These are phyloP conservation scores for Podarcis lilfordi DNA, from an alignment of 2,797 vertebrate genomes.

Conservation along the genomic window DNA sequence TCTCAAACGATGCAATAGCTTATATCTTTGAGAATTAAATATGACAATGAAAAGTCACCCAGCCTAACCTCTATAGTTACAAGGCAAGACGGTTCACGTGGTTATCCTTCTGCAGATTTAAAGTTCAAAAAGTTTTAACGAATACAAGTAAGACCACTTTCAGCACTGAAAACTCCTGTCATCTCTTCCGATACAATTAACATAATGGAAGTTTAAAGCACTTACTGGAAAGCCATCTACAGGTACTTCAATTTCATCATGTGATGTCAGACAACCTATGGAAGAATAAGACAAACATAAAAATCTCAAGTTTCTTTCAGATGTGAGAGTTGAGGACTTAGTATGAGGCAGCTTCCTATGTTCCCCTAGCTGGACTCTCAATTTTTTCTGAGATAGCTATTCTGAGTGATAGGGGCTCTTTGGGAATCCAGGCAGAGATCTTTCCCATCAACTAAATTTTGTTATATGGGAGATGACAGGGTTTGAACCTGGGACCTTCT, in stretches of 20 bases:
- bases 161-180: conserved; percentile 2
- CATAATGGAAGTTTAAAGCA: conserved; percentile 49
- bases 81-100: not conserved
- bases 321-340: not conserved
- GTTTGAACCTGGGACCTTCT: not conserved
- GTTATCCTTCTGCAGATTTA: not conserved
- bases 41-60: not conserved
- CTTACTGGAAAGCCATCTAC: conserved; percentile 93
- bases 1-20: not conserved
- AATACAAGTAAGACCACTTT: not conserved
- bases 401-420: not conserved
- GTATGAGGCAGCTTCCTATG: not conserved
- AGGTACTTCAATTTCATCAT: conserved; percentile 85
- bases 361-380: no score
- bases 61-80: not conserved
- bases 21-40: not conserved
- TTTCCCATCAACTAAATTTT: not conserved
- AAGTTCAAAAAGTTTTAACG: not conserved
- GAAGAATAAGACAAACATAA: not conserved
- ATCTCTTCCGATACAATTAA: conserved; percentile 23
- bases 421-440: not conserved
- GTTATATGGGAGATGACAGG: not conserved
- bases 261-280: conserved; percentile 85
- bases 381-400: not conserved
- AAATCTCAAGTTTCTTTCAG: not conserved